Evolutionary conservation across 2,113 vertebrate species (phyloP).

Genomic region (Terrapene triunguis): DNA sequence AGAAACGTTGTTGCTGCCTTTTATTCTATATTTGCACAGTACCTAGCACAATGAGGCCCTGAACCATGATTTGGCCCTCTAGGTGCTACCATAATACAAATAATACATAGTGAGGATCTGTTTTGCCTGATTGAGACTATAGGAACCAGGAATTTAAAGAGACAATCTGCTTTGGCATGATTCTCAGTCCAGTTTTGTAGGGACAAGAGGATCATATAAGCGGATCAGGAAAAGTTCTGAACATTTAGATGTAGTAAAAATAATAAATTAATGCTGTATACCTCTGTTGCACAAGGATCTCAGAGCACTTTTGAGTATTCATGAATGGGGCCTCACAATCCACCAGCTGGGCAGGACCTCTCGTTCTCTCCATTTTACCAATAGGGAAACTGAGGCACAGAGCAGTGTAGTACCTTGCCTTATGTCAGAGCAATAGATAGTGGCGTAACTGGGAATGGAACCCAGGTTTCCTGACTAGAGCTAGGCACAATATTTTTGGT

Average conservation of each 20-base stretch:
- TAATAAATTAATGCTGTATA: not conserved
- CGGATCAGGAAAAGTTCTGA: not conserved
- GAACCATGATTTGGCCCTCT: not conserved
- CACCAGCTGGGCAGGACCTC: not conserved
- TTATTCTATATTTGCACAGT: not conserved
- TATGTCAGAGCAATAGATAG: not conserved
- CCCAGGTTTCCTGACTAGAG: not conserved
- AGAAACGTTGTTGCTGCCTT: not conserved
- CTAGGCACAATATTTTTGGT: not conserved
- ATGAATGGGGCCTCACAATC: not conserved
- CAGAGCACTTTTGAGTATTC: accelerated
- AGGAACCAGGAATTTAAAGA: not conserved
- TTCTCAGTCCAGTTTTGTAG: not conserved
- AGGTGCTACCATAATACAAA: not conserved
- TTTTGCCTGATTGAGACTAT: not conserved
- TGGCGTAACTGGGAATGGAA: not conserved
- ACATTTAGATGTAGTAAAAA: not conserved
- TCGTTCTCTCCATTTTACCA: not conserved
- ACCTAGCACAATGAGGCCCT: not conserved
- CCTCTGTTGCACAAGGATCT: not conserved
- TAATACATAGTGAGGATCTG: not conserved
- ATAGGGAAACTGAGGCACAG: not conserved
- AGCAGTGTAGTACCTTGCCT: not conserved
- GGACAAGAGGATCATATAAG: not conserved
- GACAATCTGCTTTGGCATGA: not conserved